Conservation (phyloP, 2,888 invertebrate species). For the Ceraclea dissimilis region DNA sequence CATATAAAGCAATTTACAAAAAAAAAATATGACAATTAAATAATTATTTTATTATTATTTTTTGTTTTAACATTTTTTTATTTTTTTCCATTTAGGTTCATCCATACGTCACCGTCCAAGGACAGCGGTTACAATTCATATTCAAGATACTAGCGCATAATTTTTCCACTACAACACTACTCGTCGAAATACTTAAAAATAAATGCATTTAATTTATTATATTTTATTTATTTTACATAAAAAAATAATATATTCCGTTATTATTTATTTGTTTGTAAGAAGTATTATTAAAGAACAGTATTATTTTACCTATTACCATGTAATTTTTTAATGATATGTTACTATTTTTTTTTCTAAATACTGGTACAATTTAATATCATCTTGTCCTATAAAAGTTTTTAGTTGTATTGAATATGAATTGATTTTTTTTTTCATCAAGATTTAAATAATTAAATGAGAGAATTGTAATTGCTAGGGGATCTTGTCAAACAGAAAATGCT, state of each 20-base stretch:
- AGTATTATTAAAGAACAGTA: not conserved
- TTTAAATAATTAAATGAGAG: no score
- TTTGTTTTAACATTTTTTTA: not conserved
- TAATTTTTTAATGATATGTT: no score
- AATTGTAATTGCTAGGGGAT: no score
- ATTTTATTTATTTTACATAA: not conserved
- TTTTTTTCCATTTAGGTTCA: slow-evolving; percentile 22
- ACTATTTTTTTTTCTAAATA: no score
- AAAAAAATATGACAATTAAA: not conserved
- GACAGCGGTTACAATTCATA: slow-evolving; percentile 24
- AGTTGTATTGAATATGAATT: no score
- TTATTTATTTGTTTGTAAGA: slow-evolving; percentile 3
- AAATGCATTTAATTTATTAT: not conserved
- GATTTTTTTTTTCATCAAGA: no score
- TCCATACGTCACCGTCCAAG: slow-evolving; percentile 24
- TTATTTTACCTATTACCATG: not conserved
- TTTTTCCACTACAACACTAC: not conserved
- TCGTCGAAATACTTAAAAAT: not conserved
- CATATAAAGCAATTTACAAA: no score
- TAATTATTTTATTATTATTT: no score
- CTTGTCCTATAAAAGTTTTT: no score
- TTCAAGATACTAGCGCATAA: slow-evolving; percentile 22
- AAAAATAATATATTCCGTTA: not conserved
- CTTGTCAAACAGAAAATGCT: no score
- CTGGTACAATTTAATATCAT: no score